Conservation (phyloP, 1,140 invertebrate genomes). For the Physella acuta region DNA sequence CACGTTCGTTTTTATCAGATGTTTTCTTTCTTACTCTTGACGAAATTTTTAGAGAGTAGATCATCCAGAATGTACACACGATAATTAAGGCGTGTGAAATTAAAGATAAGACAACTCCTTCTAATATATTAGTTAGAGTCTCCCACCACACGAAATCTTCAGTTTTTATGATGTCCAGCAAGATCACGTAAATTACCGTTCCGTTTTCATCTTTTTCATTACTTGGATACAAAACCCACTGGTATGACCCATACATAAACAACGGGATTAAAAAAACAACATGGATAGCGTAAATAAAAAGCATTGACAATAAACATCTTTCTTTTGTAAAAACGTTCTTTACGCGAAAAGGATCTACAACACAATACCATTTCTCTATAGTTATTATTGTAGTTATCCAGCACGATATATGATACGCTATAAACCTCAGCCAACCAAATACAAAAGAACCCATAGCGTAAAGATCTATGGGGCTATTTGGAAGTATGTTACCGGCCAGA, state of each 20-base stretch:
- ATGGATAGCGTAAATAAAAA: conserved; percentile 1
- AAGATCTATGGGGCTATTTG: neutral
- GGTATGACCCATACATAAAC: neutral
- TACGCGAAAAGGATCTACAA: conserved; percentile 3
- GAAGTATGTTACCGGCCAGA: neutral
- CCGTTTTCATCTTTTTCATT: neutral
- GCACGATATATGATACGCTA: conserved; percentile 8
- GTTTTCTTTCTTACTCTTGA: neutral
- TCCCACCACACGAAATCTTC: neutral
- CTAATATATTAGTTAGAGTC: neutral
- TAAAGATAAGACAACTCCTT: neutral
- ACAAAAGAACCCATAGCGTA: neutral
- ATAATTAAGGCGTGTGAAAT: neutral
- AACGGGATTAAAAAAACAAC: neutral
- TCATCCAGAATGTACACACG: conserved; percentile 1
- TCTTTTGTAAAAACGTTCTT: neutral
- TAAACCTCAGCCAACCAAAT: neutral
- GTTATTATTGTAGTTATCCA: conserved; percentile 9
- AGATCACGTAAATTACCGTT: no score
- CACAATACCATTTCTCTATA: conserved; percentile 6
- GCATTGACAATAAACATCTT: neutral
- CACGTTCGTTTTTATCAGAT: neutral
- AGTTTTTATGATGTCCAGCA: neutral
- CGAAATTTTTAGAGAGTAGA: neutral
- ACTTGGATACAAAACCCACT: neutral